phyloP scores from a whole-genome alignment of 2,888 invertebrate genomes.

The Bhutanitis thaidina region DNA sequence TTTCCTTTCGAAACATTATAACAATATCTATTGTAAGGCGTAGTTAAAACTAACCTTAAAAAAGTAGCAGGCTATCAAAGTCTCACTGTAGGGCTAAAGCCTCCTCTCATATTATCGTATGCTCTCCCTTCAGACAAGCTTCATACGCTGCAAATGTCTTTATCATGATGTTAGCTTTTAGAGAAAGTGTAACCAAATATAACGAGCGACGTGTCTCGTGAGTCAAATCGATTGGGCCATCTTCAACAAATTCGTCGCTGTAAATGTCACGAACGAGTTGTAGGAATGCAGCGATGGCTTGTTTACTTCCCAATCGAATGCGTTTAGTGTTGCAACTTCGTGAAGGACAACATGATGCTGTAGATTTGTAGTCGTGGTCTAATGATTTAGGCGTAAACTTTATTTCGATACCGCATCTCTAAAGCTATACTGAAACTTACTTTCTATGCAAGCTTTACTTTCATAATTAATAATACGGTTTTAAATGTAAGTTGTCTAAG shows the following conservation, averaged over 20 bases:
- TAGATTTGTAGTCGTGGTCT: conserved; percentile 9
- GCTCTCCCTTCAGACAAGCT: neutral
- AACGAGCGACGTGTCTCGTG: conserved; percentile 30
- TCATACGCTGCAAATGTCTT: conserved; percentile 28
- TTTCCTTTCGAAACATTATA: neutral
- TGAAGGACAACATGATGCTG: conserved; percentile 2
- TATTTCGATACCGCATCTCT: too few relatives aligned
- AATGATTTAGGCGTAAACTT: conserved; percentile 6
- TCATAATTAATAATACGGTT: too few relatives aligned
- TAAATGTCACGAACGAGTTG: conserved; percentile 27
- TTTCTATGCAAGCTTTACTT: too few relatives aligned
- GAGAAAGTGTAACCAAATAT: conserved; percentile 53
- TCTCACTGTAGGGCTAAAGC: too few relatives aligned
- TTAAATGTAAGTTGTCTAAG: too few relatives aligned
- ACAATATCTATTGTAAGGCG: too few relatives aligned
- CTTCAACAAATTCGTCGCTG: conserved; percentile 20
- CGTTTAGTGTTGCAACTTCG: conserved; percentile 14
- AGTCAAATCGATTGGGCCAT: conserved; percentile 25
- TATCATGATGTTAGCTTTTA: conserved; percentile 31
- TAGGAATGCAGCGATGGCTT: neutral
- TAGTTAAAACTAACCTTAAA: too few relatives aligned
- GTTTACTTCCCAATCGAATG: conserved; percentile 8
- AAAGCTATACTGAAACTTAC: too few relatives aligned
- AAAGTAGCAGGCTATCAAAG: too few relatives aligned
- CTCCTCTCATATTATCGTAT: too few relatives aligned